phyloP scores from a whole-genome alignment of 2,888 invertebrate genomes.

The Callinectes sapidus region DNA sequence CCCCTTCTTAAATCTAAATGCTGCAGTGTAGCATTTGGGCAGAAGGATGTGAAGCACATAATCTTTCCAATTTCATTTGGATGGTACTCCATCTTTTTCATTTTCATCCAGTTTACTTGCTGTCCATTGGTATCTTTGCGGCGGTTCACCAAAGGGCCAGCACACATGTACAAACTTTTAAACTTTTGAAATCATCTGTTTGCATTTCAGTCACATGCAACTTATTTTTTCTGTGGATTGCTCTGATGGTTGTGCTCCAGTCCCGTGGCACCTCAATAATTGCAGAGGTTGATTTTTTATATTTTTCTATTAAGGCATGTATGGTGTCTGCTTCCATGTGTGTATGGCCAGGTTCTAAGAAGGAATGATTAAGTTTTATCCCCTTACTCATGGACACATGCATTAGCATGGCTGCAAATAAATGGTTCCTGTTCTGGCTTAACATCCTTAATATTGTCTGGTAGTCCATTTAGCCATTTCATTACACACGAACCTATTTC shows the following conservation, averaged over 20 bases:
- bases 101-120: too few species aligned
- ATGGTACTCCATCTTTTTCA: too few species aligned
- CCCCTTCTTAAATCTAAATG: conserved; percentile 41
- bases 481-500: too few species aligned
- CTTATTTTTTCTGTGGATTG: conserved; percentile 45
- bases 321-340: conserved; percentile 52
- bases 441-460: conserved; percentile 16
- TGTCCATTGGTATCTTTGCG: conserved; percentile 26
- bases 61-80: conserved; percentile 37
- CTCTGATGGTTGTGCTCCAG: conserved; percentile 41
- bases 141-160: conserved; percentile 36
- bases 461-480: not conserved
- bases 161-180: conserved; percentile 26
- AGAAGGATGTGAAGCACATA: conserved; percentile 43
- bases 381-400: not conserved
- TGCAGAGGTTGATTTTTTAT: conserved; percentile 37
- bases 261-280: conserved; percentile 40
- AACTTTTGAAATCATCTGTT: conserved; percentile 27
- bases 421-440: conserved; percentile 21
- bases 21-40: conserved; percentile 32
- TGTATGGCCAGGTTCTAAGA: conserved; percentile 54
- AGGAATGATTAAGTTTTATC: conserved; percentile 34
- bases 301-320: conserved; percentile 46
- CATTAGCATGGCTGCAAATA: conserved; percentile 38
- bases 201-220: conserved; percentile 43